phyloP scores from a whole-genome alignment of 1,140 invertebrate genomes.

The Drosophila teissieri region DNA sequence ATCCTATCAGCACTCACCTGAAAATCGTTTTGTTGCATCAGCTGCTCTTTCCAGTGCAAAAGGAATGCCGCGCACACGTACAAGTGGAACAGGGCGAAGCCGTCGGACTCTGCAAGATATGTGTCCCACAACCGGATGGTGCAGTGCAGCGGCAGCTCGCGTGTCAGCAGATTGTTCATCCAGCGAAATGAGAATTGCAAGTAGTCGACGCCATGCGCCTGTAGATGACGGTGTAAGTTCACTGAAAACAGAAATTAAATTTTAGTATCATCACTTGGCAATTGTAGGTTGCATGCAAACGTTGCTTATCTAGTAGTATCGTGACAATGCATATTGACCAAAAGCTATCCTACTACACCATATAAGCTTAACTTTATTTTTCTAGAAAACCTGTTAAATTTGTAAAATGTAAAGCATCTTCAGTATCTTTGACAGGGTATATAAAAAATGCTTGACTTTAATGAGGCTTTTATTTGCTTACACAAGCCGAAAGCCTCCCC shows the following conservation, averaged over 20 bases:
- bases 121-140: constrained; percentile 99
- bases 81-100: constrained; percentile 98
- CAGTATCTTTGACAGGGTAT: not conserved
- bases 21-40: constrained; percentile 97
- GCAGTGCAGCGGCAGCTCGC: constrained; percentile 98
- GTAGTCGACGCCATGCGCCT: constrained; percentile 97
- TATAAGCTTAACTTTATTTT: too few species aligned
- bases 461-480: not conserved
- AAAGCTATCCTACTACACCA: too few species aligned
- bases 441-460: not conserved
- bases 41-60: constrained; percentile 95
- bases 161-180: constrained; percentile 99
- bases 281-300: constrained; percentile 1
- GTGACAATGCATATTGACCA: not conserved
- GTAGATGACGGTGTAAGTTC: constrained; percentile 95
- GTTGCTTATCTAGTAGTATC: not conserved
- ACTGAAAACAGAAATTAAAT: constrained; percentile 84
- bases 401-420: not conserved
- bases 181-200: constrained; percentile 99
- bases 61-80: constrained; percentile 99
- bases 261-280: constrained; percentile 11
- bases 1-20: constrained; percentile 87
- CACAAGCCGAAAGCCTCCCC: not conserved
- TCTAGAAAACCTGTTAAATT: not conserved
- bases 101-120: constrained; percentile 98